phyloP scores from a whole-genome alignment of 2,888 invertebrate species.

The Orthosia gothica region DNA sequence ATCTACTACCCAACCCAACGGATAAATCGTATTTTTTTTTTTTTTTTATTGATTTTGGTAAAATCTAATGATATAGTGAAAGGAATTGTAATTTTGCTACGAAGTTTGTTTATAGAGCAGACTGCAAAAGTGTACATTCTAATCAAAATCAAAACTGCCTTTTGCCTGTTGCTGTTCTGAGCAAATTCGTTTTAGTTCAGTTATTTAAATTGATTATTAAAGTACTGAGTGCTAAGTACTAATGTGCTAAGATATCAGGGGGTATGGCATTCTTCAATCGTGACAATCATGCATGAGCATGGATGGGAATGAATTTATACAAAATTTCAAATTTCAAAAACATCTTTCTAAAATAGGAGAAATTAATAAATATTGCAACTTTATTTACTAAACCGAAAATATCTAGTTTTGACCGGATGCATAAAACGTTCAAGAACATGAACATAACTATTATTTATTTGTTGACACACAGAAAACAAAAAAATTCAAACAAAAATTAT shows the following conservation, averaged over 20 bases:
- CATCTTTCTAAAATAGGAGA: slow-evolving; percentile 20
- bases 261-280: neutral
- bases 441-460: neutral
- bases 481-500: too few relatives aligned
- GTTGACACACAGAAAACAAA: neutral
- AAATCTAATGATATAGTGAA: neutral
- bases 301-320: neutral
- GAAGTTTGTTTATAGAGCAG: neutral
- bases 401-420: slow-evolving; percentile 74
- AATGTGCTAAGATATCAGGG: neutral
- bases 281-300: neutral
- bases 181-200: neutral
- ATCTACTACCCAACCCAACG: slow-evolving; percentile 26
- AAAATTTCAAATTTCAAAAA: neutral
- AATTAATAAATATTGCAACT: slow-evolving; percentile 53
- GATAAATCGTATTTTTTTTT: neutral
- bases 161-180: neutral
- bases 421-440: slow-evolving; percentile 62
- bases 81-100: neutral
- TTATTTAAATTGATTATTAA: neutral
- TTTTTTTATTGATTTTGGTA: neutral
- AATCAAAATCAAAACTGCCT: neutral
- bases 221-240: neutral
- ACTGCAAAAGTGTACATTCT: neutral
- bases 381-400: slow-evolving; percentile 58